Conservation (phyloP, 2,113 vertebrate species). For the Hemicordylus capensis region DNA sequence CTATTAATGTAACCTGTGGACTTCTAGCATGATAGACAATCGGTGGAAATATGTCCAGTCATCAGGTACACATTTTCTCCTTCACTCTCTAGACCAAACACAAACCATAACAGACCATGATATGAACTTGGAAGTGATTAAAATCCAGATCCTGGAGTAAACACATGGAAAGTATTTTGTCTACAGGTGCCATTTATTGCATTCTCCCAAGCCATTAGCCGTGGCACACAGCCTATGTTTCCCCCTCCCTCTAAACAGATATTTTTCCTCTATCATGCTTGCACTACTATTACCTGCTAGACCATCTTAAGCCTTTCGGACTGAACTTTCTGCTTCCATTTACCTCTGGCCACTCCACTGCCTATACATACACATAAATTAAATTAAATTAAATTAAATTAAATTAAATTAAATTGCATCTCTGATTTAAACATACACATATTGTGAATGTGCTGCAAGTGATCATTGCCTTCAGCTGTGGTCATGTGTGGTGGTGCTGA, state of each 20-base stretch:
- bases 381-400: too few species aligned
- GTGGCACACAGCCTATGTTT: not conserved
- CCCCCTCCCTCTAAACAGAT: not conserved
- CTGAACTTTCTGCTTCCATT: not conserved
- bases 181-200: conserved; percentile 5
- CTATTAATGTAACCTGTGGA: not conserved
- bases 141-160: not conserved
- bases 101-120: not conserved
- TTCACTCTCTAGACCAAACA: not conserved
- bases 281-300: not conserved
- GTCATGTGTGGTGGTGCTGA: too few species aligned
- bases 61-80: conserved; percentile 8
- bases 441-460: too few species aligned
- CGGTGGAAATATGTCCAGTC: not conserved
- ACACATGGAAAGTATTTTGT: conserved; percentile 4
- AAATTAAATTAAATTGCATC: too few species aligned
- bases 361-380: too few species aligned
- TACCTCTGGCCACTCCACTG: not conserved
- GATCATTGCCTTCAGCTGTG: too few species aligned
- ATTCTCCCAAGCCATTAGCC: not conserved
- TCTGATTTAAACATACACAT: too few species aligned
- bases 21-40: not conserved
- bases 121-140: not conserved
- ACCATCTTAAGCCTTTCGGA: not conserved
- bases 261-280: not conserved